Conservation (phyloP, 2,797 vertebrate genomes). For the Sebastes glaucus region DNA sequence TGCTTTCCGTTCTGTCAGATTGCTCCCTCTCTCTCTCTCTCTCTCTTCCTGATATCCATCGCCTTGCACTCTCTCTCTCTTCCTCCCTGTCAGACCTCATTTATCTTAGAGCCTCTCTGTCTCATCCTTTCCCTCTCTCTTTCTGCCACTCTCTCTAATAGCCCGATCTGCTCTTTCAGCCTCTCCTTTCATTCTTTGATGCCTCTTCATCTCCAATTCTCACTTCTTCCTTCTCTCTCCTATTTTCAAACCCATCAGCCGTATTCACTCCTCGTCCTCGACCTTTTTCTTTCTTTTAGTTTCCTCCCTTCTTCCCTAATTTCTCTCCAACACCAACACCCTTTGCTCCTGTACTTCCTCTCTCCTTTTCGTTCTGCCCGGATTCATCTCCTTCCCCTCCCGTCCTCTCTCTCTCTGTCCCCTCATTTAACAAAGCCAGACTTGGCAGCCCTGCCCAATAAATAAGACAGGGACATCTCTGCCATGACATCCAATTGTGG, state of each 20-base stretch:
- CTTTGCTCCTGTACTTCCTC: neutral
- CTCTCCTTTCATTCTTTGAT: slow-evolving; percentile 25
- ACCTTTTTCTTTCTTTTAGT: neutral
- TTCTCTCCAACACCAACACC: neutral
- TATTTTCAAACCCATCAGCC: slow-evolving; percentile 6
- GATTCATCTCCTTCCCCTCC: neutral
- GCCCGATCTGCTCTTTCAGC: slow-evolving; percentile 34
- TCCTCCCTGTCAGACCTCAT: slow-evolving; percentile 49
- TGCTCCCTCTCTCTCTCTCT: slow-evolving; percentile 7
- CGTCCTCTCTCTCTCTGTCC: neutral
- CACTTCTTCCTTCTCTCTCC: slow-evolving; percentile 5
- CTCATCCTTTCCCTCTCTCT: slow-evolving; percentile 4
- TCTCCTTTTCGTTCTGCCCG: neutral
- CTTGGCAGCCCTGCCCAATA: slow-evolving; percentile 49
- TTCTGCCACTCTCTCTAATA: slow-evolving; percentile 41
- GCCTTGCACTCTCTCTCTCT: slow-evolving; percentile 3
- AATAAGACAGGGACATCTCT: slow-evolving; percentile 59
- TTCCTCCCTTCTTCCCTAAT: neutral
- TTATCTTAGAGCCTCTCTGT: slow-evolving; percentile 48
- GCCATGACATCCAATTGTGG: slow-evolving; percentile 54
- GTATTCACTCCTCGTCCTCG: neutral
- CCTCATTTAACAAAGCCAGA: slow-evolving; percentile 27
- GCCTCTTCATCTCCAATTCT: slow-evolving; percentile 20
- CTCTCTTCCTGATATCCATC: slow-evolving; percentile 13
- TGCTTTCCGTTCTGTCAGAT: slow-evolving; percentile 32